Conservation (phyloP, 2,113 vertebrate species). For the Dicaeum eximium region DNA sequence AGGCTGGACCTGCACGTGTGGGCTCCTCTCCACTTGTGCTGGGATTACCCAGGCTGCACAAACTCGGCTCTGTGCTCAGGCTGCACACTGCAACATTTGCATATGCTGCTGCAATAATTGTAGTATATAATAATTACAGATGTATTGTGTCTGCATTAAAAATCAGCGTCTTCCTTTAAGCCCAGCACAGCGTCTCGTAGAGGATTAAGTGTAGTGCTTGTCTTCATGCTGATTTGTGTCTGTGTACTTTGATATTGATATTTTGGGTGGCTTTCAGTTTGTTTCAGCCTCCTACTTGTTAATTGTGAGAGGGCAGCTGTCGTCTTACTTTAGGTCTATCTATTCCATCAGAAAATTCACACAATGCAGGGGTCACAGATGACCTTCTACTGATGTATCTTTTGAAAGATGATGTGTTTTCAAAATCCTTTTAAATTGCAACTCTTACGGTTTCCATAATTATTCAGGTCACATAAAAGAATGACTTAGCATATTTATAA, state of each 20-base stretch:
- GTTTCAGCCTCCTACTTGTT: background rate
- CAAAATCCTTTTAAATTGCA: slow-evolving; percentile 45
- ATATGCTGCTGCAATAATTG: background rate
- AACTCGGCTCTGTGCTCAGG: background rate
- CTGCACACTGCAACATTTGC: background rate
- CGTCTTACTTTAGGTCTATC: slow-evolving; percentile 3
- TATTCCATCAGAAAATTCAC: background rate
- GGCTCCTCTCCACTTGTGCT: background rate
- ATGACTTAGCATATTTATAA: slow-evolving; percentile 63
- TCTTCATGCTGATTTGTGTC: background rate
- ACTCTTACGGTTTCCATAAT: slow-evolving; percentile 15
- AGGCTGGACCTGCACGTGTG: rapidly evolving
- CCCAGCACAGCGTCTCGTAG: background rate
- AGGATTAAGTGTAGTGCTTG: background rate
- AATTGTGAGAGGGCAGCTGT: slow-evolving; percentile 31
- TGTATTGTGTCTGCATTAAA: slow-evolving; percentile 17
- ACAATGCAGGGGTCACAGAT: slow-evolving; percentile 21
- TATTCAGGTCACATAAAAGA: slow-evolving; percentile 66
- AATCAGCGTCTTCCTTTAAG: background rate
- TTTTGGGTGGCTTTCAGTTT: slow-evolving; percentile 28
- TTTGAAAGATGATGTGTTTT: slow-evolving; percentile 46
- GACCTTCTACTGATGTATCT: slow-evolving; percentile 40
- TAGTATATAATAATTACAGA: background rate
- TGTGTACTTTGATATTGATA: background rate
- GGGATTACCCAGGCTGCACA: background rate